Base-by-base conservation (phyloP, 2,113 vertebrate species). In the Sylvilagus bachmani region DNA sequence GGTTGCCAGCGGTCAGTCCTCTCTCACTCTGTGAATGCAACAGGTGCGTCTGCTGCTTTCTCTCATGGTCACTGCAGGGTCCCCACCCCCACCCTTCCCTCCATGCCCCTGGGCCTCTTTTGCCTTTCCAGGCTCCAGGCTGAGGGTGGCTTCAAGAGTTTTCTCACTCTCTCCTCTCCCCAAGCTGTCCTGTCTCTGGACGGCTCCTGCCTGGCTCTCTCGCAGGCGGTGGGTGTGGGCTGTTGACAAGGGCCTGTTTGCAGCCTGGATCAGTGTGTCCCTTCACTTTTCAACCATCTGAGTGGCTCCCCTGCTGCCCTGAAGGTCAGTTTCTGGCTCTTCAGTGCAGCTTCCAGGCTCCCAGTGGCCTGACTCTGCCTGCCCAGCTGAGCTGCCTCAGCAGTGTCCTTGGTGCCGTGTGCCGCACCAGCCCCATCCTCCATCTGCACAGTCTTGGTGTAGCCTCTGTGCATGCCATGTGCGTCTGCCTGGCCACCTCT, bases 381-480 rank as follows among this genome's bases (percentile, higher is more conserved):
- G 64, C 66, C 70, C 10, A 25, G 6, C 21, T 10, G 6, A 27
- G 10, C 38, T 2, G 0, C 19, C 44, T 10, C 55, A 22, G 10
- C 0, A 1, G 0, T 8, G 14, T 27, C 49, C 22, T 31, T 5
- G 2, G 8, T 44, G 0, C 21, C 51, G 33, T 6, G 8, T 10
- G 0, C 25, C 17, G 21, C 36, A 9, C 0, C 0, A 0, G n/a
- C 79, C 5, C 2, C 0, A 0, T 6, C 55, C 3, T 78, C 64
- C 3, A 0, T 0, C 61, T 24, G 31, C 7, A 1, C 27, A n/a
- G 3, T 74, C 62, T 62, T 12, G 25, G 2, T 2, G 6, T 12
- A 58, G 17, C 33, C 53, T 75, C 10, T 38, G 69, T 6, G 0
- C 1, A 1, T 3, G 6, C 58, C 1, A 0, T 6, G 3, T n/a